Evolutionary conservation across 2,797 vertebrate species (phyloP), one percentile per base, ranked within the genome.

Genomic region (Takifugu ocellatus): DNA sequence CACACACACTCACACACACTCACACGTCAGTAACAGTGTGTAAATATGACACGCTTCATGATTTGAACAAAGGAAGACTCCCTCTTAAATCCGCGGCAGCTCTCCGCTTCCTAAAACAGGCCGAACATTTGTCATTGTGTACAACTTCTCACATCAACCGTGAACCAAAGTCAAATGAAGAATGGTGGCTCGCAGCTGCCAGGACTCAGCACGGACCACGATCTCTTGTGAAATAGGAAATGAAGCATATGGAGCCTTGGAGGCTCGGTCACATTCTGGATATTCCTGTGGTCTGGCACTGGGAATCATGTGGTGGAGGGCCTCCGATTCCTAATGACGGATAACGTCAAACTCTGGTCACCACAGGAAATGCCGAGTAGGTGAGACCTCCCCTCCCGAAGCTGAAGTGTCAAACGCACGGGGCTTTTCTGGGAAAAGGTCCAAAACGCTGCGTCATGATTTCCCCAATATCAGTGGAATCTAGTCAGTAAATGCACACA

Each of bases 281-380:
- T 89, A 86, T 87, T 86, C 81, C 82, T 88, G 85, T 84, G 87
- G 87, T 84, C 75, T 88, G 77, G 81, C 68, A 49, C 63, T 72
- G 24, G 10, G 50, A 63, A 72, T 72, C 52, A 55, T 86, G 83
- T 62, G 82, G 84, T 63, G 49, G 17, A 51, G 21, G 78, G 66
- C 70, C 63, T 82, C 79, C 78, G 72, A 80, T 77, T 79, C 70
- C 68, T 82, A 76, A 84, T 87, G 79, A 68, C 51, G 54, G 64
- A 71, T 79, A 83, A 81, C 54, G 62, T 74, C 73, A 61, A 76
- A 77, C 54, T 80, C 80, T 77, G 82, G 84, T 87, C 85, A 85
- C 75, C 72, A 81, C 79, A 85, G 87, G 87, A 88, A 87, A 88
- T 88, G 75, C 82, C 78, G 83, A 63, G 50, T 74, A 85, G 79